Percentiles rank a stretch among this genome's conserved stretches.
phyloP scores from a whole-genome alignment of 2,797 vertebrate species.

The Micropoecilia bifurca region DNA sequence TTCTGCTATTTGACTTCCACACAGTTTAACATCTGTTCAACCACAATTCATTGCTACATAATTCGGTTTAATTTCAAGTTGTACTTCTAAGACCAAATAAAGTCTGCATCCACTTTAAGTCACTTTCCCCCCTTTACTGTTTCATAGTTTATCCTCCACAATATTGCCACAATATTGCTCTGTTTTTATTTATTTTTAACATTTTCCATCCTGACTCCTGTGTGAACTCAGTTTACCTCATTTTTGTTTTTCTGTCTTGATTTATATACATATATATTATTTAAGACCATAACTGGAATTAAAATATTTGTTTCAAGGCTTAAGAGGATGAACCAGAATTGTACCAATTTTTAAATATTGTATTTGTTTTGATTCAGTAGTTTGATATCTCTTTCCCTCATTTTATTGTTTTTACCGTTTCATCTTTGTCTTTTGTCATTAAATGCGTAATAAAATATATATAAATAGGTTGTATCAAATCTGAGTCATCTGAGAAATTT shows the following conservation, averaged over 20 bases:
- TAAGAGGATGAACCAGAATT: no score
- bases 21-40: not conserved
- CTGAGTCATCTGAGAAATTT: not conserved
- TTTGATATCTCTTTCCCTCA: no score
- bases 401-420: no score
- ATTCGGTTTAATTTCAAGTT: not conserved
- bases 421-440: not conserved
- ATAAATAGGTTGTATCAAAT: no score
- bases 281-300: not conserved
- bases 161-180: not conserved
- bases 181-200: not conserved
- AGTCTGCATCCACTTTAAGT: no score
- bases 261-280: no score
- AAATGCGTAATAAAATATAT: not conserved
- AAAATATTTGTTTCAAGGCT: no score
- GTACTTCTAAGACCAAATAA: not conserved
- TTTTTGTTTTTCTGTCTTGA: no score
- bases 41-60: not conserved
- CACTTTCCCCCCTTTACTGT: not conserved
- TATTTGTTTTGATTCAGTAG: no score
- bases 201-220: no score
- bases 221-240: no score
- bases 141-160: not conserved
- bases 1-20: not conserved
- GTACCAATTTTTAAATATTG: no score